phyloP scores from a whole-genome alignment of 2,888 invertebrate species.

The Nowickia ferox region DNA sequence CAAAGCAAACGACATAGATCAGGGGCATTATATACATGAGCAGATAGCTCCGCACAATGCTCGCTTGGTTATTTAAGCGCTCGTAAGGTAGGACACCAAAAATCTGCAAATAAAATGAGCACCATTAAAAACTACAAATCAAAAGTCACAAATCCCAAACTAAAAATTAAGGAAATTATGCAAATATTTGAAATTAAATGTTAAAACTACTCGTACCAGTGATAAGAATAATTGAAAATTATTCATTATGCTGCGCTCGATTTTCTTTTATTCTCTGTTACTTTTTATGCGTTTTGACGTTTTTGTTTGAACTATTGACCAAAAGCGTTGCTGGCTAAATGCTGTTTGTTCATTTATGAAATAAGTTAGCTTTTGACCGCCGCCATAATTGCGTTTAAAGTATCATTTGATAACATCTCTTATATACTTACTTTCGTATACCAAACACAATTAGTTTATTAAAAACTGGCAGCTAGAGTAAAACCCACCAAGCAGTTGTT shows the following conservation, averaged over 20 bases:
- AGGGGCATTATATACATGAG: constrained; percentile 78
- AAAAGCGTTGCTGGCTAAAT: constrained; percentile 39
- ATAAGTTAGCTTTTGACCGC: constrained; percentile 44
- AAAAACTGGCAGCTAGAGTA: constrained; percentile 26
- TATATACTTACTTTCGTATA: constrained; percentile 34
- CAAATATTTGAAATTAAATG: background rate
- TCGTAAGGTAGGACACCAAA: constrained; percentile 80
- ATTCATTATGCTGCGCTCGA: constrained; percentile 60
- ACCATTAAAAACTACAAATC: background rate
- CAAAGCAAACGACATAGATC: constrained; percentile 77
- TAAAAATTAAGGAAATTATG: background rate
- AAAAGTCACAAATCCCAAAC: too few relatives aligned
- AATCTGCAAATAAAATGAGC: constrained; percentile 72
- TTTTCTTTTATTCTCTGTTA: background rate
- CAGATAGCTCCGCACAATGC: constrained; percentile 76
- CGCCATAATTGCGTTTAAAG: constrained; percentile 52
- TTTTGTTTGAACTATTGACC: constrained; percentile 39
- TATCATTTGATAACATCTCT: constrained; percentile 63
- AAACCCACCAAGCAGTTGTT: background rate
- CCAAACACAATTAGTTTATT: constrained; percentile 68
- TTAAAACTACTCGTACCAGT: constrained; percentile 67
- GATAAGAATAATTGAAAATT: constrained; percentile 62
- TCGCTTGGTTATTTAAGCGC: constrained; percentile 74
- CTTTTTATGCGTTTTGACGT: constrained; percentile 23
- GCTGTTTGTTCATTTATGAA: constrained; percentile 15